Conservation (phyloP, 2,888 invertebrate genomes). For the Gari tellinella region DNA sequence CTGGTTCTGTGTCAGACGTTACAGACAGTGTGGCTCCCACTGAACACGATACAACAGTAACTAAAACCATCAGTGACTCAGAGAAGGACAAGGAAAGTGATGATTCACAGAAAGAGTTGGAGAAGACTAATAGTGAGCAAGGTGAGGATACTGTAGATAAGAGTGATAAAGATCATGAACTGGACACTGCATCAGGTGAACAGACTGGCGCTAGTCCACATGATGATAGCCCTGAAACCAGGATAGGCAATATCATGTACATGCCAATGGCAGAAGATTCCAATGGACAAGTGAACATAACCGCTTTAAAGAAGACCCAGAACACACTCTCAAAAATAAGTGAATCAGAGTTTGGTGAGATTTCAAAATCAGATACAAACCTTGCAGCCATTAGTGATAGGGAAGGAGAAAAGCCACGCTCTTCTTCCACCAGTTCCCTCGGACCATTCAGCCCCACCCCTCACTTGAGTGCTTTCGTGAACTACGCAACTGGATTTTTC, state of each 20-base stretch:
- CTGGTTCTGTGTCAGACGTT: neutral
- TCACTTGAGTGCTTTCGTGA: slow-evolving; percentile 89
- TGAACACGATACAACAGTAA: no score
- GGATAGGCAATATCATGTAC: slow-evolving; percentile 69
- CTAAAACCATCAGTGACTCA: no score
- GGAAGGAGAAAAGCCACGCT: slow-evolving; percentile 34
- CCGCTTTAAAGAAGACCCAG: slow-evolving; percentile 57
- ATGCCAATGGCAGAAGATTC: slow-evolving; percentile 65
- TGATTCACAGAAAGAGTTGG: neutral
- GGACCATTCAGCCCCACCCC: slow-evolving; percentile 74
- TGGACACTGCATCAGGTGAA: neutral
- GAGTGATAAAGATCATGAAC: slow-evolving; percentile 2
- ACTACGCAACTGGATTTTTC: slow-evolving; percentile 97
- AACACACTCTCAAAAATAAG: slow-evolving; percentile 58
- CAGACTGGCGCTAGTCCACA: slow-evolving; percentile 11
- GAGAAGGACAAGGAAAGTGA: neutral
- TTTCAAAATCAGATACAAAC: slow-evolving; percentile 49
- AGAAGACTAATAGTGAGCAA: slow-evolving; percentile 3
- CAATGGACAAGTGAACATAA: slow-evolving; percentile 57
- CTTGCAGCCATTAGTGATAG: slow-evolving; percentile 31
- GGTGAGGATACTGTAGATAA: slow-evolving; percentile 1
- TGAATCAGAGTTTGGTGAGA: slow-evolving; percentile 56
- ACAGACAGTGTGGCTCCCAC: no score
- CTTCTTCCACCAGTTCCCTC: slow-evolving; percentile 61
- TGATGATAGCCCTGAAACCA: slow-evolving; percentile 25